Percentiles rank a stretch among this genome's conserved stretches.
phyloP scores from a whole-genome alignment of 2,888 invertebrate genomes.

The Coenonympha glycerion region DNA sequence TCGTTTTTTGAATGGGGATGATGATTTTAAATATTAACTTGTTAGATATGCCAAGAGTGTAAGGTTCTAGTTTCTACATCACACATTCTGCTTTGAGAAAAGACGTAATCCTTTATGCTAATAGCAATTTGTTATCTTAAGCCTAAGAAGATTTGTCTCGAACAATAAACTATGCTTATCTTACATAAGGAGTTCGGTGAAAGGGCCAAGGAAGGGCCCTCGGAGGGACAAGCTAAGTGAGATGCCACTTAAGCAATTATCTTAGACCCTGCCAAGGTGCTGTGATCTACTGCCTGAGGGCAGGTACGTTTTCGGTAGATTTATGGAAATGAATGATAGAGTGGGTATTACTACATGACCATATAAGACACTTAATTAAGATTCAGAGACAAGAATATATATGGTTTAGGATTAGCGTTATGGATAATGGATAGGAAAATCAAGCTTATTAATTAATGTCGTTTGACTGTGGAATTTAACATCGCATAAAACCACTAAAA shows the following conservation, averaged over 20 bases:
- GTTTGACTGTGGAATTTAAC: too few species aligned
- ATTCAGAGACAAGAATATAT: not conserved
- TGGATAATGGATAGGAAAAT: not conserved
- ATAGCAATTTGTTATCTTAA: slow-evolving; percentile 32
- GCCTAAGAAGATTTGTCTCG: slow-evolving; percentile 33
- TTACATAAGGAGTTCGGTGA: slow-evolving; percentile 33
- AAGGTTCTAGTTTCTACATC: not conserved
- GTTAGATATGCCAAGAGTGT: too few species aligned
- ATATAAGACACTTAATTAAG: too few species aligned
- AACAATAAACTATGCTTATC: slow-evolving; percentile 38
- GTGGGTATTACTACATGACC: not conserved
- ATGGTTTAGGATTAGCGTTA: not conserved
- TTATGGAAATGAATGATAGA: slow-evolving; percentile 9
- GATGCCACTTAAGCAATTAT: slow-evolving; percentile 39
- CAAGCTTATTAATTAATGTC: too few species aligned
- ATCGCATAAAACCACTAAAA: too few species aligned
- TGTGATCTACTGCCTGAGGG: slow-evolving; percentile 26
- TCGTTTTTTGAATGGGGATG: too few species aligned
- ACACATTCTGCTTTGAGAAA: not conserved
- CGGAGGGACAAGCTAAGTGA: slow-evolving; percentile 33
- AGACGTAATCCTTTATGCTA: slow-evolving; percentile 25
- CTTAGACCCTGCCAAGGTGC: slow-evolving; percentile 31
- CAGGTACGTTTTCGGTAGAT: slow-evolving; percentile 13
- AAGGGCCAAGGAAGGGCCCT: slow-evolving; percentile 31
- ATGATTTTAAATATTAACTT: too few species aligned